Evolutionary conservation across 2,888 invertebrate genomes (phyloP), one percentile per base, ranked within the genome.

Genomic region (Andrena marginata): DNA sequence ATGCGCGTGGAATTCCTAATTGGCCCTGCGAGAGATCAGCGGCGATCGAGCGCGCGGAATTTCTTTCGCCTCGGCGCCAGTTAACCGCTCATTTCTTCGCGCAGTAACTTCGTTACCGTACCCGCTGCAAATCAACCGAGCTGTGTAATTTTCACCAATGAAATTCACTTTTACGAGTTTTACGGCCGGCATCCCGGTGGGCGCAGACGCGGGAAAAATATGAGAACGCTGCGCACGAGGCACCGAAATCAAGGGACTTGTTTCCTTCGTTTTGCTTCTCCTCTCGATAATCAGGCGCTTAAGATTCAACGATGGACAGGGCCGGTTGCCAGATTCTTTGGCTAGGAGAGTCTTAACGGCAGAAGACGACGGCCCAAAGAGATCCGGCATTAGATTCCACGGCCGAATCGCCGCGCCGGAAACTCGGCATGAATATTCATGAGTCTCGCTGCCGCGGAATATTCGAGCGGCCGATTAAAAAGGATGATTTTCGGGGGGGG

Each of bases 1-100:
- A 73, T 69, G 59, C 63, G 6, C 54, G 26, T 10, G 79, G 68
- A 69, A 79, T 73, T 79, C 20, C 51, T 68, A 48, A 78, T 77
- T 54, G 31, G 23, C n/a, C 10, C 63, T 31, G 64, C 51, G 60
- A 77, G 77, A 65, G 65, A 60, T 51, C 29, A 20, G 64, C 8
- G 23, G 0, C 42, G 59, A 67, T 51, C 35, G 51, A 42, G 13
- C 51, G 10, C 7, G 6, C 13, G 16, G 23, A 26, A 51, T 72
- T 42, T 49, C 54, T 54, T 33, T 33, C 51, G 33, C 8, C n/a
- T 5, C n/a, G 8, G 7, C 20, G 33, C 20, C 6, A 20, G n/a
- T 10, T 16, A 23, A 31, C 2, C 20, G 33, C 16, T 10, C 20
- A n/a, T 69, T 69, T 69, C 35, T 56, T 56, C 7, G 35, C 29